Conservation (phyloP, 2,888 invertebrate species). For the Mythimna ferrago region DNA sequence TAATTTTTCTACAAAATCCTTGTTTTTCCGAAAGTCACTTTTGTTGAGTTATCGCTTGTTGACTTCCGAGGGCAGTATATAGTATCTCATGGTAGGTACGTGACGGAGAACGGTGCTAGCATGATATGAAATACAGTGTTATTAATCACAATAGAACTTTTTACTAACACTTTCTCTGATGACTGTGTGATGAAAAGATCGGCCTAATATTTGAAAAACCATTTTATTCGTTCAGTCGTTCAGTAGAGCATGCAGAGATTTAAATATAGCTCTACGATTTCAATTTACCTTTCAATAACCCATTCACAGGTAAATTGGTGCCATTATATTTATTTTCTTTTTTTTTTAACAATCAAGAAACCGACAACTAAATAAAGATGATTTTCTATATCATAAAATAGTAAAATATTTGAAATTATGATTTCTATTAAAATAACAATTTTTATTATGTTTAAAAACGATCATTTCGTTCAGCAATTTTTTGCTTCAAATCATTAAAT, state of each 20-base stretch:
- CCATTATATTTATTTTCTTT: slow-evolving; percentile 12
- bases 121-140: slow-evolving; percentile 26
- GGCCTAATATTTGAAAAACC: slow-evolving; percentile 9
- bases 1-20: no score
- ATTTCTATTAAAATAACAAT: not conserved
- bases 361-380: not conserved
- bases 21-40: no score
- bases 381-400: slow-evolving; percentile 5
- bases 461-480: slow-evolving; percentile 11
- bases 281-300: not conserved
- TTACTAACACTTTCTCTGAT: slow-evolving; percentile 47
- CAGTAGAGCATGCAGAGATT: slow-evolving; percentile 25
- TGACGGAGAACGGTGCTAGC: slow-evolving; percentile 19
- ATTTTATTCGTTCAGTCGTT: slow-evolving; percentile 9
- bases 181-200: not conserved
- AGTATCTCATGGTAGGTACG: not conserved
- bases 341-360: slow-evolving; percentile 17
- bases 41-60: no score
- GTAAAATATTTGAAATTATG: slow-evolving; percentile 17
- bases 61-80: not conserved
- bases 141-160: slow-evolving; percentile 34
- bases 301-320: not conserved
- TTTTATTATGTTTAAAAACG: slow-evolving; percentile 34
- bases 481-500: slow-evolving; percentile 37
- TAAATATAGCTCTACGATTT: not conserved